Conservation (phyloP, 2,888 invertebrate genomes). For the Pocota personata region DNA sequence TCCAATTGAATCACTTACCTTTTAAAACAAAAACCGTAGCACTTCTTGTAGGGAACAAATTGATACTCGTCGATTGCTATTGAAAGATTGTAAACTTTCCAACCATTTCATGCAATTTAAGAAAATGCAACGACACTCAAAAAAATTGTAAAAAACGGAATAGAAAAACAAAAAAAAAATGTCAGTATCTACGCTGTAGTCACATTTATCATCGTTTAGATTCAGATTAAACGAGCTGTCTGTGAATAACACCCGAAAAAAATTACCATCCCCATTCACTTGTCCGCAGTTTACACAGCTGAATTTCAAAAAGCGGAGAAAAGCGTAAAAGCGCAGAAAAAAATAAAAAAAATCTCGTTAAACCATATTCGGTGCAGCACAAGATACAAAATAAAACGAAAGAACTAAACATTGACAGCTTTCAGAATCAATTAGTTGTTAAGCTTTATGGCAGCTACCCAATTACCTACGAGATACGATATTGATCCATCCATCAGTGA, state of each 20-base stretch:
- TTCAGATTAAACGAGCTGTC: not conserved
- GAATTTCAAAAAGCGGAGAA: not conserved
- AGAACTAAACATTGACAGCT: constrained; percentile 1
- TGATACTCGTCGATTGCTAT: no score
- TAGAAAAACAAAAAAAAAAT: no score
- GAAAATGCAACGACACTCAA: no score
- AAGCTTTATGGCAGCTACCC: constrained; percentile 11
- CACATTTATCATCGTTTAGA: no score
- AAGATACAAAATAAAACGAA: not conserved
- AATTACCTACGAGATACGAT: constrained; percentile 15
- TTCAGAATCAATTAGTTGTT: constrained; percentile 8
- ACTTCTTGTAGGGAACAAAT: no score
- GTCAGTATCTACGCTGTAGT: no score
- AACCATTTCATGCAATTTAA: no score
- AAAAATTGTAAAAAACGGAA: no score
- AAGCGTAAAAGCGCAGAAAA: not conserved
- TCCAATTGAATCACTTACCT: no score
- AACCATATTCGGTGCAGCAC: not conserved
- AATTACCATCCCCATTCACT: not conserved
- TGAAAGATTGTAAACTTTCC: no score
- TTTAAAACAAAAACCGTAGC: no score
- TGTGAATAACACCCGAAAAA: not conserved
- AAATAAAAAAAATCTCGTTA: not conserved
- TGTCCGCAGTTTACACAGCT: not conserved
- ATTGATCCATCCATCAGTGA: not conserved